phyloP scores from a whole-genome alignment of 2,797 vertebrate genomes.

The Taeniopygia guttata region DNA sequence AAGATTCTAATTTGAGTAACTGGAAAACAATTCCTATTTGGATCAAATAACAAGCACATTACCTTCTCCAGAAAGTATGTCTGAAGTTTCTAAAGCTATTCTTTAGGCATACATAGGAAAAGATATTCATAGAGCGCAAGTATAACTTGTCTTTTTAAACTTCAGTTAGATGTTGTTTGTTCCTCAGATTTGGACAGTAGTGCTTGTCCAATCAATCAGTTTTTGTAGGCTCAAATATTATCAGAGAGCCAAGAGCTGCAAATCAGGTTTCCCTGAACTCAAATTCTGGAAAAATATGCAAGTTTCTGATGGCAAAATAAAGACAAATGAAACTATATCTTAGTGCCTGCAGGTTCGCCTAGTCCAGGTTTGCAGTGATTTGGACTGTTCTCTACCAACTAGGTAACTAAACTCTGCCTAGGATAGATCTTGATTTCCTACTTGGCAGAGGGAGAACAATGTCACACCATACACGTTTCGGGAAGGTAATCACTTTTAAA shows the following conservation, averaged over 20 bases:
- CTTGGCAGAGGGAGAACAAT: not conserved
- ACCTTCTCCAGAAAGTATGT: not conserved
- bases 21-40: not conserved
- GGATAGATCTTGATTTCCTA: not conserved
- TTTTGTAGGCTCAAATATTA: not conserved
- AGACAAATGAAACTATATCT: not conserved
- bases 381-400: not conserved
- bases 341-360: not conserved
- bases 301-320: not conserved
- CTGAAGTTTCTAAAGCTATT: not conserved
- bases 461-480: not conserved
- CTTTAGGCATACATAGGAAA: not conserved
- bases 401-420: not conserved
- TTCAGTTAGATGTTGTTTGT: not conserved
- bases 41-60: not conserved
- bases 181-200: not conserved
- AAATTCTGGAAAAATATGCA: not conserved
- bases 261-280: not conserved
- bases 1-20: not conserved
- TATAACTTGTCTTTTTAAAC: not conserved
- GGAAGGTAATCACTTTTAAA: not conserved
- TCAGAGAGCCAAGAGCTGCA: not conserved
- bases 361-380: not conserved
- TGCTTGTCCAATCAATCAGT: not conserved
- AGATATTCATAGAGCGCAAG: not conserved